Conservation (phyloP, 2,113 vertebrate species). For the Sylvietta virens region DNA sequence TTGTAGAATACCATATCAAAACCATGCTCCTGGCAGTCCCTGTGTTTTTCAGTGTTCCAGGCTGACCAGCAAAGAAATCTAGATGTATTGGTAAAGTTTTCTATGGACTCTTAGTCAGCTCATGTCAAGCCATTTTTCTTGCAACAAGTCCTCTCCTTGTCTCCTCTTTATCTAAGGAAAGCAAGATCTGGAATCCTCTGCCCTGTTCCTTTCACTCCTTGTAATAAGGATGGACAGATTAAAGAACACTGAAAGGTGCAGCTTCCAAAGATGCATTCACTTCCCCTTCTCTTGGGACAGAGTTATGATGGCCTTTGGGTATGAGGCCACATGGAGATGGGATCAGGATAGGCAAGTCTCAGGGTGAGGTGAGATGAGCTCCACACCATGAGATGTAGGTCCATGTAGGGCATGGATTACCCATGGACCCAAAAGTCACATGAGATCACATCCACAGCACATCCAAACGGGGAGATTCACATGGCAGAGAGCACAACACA, state of each 20-base stretch:
- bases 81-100: not conserved
- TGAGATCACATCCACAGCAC: not conserved
- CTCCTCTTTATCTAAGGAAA: not conserved
- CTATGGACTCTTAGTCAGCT: not conserved
- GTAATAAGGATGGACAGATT: not conserved
- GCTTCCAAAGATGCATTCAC: not conserved
- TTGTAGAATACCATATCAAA: not conserved
- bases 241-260: not conserved
- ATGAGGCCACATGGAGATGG: rapidly evolving
- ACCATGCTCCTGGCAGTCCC: not conserved
- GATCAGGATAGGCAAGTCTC: rapidly evolving
- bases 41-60: not conserved
- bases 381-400: too few species aligned
- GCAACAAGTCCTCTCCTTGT: not conserved
- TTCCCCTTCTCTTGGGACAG: not conserved
- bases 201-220: not conserved
- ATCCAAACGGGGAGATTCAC: not conserved
- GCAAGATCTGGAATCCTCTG: not conserved
- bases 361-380: not conserved
- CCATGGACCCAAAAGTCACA: not conserved
- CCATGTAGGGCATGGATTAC: not conserved
- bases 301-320: not conserved
- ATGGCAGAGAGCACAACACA: not conserved
- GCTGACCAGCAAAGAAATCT: not conserved
- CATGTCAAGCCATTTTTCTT: not conserved